Evolutionary conservation across 2,888 invertebrate species (phyloP), one percentile per base, ranked within the genome.

Genomic region (Eupithecia tripunctaria): DNA sequence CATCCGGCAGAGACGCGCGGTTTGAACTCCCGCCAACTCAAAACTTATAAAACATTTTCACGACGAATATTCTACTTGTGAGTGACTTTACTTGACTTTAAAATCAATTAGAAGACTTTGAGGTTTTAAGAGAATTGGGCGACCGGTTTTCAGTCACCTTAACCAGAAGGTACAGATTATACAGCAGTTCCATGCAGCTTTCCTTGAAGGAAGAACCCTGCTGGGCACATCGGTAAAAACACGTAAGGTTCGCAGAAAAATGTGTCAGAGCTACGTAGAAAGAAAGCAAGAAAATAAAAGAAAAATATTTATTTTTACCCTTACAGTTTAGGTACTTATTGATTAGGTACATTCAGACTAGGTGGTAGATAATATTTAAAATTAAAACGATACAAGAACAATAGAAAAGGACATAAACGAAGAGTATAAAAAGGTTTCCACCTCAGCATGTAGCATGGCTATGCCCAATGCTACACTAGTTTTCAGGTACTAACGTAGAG

Each of bases 171-270:
- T 36, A 60, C 43, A 74, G 67, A 64, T 41, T 29, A 38, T 15
- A n/a, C 10, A 74, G 66, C 18, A 74, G 63, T 72, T 21, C 36
- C 25, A 69, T 21, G 76, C 80, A 81, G 82, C 85, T 87, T 86
- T 86, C 87, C 84, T 83, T 77, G 80, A 82, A 82, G 77, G 65
- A 68, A 70, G 67, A 80, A 70, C 76, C 84, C 84, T 80, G 82
- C 84, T 79, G 83, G 67, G 81, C 77, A 82, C 29, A 80, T 82
- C 82, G 78, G 80, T 56, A 65, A 70, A 43, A 67, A 67, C 51
- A 21, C 0, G 68, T 67, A 74, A 38, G 47, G 70, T 27, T 25
- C 1, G 75, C 72, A 75, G 27, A 63, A 51, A 71, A 69, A 67
- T 21, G 63, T 72, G 56, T 14, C 63, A 14, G 36, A 67, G 38